Percentiles rank a stretch among this genome's conserved stretches.
Conservation (phyloP, 2,113 vertebrate genomes). For the Neoarius graeffei region DNA sequence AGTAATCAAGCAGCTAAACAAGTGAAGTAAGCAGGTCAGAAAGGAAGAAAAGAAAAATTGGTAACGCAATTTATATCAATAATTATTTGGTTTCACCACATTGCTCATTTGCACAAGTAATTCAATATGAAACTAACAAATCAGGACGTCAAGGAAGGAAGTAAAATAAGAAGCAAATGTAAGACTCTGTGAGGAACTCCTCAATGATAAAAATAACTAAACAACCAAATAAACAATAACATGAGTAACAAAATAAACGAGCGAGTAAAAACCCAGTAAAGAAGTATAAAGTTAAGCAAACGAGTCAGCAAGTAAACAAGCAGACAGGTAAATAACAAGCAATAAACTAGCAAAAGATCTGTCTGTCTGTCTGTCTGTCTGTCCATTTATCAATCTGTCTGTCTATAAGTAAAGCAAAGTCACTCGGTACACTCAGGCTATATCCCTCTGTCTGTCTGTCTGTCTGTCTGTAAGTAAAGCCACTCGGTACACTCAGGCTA, state of each 20-base stretch:
- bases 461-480: too few species aligned
- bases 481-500: too few species aligned
- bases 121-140: background rate
- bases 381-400: background rate
- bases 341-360: background rate
- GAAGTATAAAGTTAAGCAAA: background rate
- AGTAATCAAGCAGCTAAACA: background rate
- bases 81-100: background rate
- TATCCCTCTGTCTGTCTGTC: too few species aligned
- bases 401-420: too few species aligned
- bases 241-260: background rate
- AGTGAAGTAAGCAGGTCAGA: background rate
- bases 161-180: too few species aligned
- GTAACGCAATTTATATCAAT: background rate
- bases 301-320: background rate
- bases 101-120: background rate
- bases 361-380: background rate
- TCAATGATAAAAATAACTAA: background rate
- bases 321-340: background rate
- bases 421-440: too few species aligned
- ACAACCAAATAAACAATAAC: background rate
- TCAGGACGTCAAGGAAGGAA: background rate
- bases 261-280: background rate
- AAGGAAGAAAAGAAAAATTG: background rate
- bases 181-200: background rate